Percentiles rank a stretch among this genome's conserved stretches.
phyloP scores from a whole-genome alignment of 2,797 vertebrate species.

The Bryconaethiops microstoma region DNA sequence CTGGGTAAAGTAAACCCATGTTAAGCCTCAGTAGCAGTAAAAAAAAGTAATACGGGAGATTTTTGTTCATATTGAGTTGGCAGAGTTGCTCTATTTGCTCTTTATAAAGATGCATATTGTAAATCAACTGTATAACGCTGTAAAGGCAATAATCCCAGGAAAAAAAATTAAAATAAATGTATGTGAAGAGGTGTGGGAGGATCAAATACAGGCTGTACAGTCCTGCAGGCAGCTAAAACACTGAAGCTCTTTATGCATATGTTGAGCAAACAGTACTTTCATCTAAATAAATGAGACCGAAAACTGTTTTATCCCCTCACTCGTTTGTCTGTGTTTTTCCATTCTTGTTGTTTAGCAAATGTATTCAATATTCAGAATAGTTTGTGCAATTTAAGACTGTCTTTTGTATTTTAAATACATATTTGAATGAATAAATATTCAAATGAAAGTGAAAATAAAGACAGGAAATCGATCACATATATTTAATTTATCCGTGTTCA shows the following conservation, averaged over 20 bases:
- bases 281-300: too few relatives aligned
- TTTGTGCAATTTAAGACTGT: too few relatives aligned
- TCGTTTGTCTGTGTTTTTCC: not conserved
- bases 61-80: too few relatives aligned
- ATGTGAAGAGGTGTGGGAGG: not conserved
- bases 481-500: not conserved
- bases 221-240: not conserved
- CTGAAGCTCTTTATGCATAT: too few relatives aligned
- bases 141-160: not conserved
- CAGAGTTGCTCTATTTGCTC: not conserved
- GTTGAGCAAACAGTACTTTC: too few relatives aligned
- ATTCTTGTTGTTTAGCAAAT: not conserved
- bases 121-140: not conserved
- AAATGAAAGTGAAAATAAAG: too few relatives aligned
- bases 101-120: not conserved
- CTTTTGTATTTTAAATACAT: too few relatives aligned
- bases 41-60: not conserved
- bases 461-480: not conserved
- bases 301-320: too few relatives aligned
- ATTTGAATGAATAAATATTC: not conserved
- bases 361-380: not conserved
- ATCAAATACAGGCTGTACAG: not conserved
- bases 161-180: not conserved
- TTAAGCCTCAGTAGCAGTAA: constrained; percentile 16
- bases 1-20: constrained; percentile 34